These are phyloP conservation scores for Spodoptera frugiperda DNA, from an alignment of 1,140 invertebrate genomes.

Conservation along the genomic window DNA sequence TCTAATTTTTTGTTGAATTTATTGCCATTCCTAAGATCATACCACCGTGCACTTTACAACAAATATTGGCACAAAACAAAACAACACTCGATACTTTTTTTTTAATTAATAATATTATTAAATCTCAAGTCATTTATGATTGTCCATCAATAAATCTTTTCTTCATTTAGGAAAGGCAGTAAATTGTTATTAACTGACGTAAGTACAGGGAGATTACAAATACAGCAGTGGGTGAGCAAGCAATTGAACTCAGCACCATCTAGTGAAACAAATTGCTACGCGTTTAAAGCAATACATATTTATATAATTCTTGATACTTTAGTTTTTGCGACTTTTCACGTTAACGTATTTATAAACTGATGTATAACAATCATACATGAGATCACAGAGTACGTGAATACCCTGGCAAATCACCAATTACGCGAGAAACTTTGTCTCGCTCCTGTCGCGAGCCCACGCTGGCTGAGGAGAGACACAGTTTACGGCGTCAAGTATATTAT, in stretches of 20 bases:
- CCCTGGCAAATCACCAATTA: slow-evolving; percentile 77
- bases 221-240: not conserved
- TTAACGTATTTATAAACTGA: slow-evolving; percentile 63
- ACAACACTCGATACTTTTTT: slow-evolving; percentile 51
- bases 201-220: not conserved
- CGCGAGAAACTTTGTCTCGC: slow-evolving; percentile 60
- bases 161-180: slow-evolving; percentile 27
- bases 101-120: slow-evolving; percentile 12
- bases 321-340: slow-evolving; percentile 68
- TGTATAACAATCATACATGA: slow-evolving; percentile 80
- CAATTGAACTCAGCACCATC: slow-evolving; percentile 32
- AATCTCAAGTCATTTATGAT: slow-evolving; percentile 10
- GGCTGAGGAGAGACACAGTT: slow-evolving; percentile 44
- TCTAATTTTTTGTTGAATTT: slow-evolving; percentile 31
- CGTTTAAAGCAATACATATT: slow-evolving; percentile 22
- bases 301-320: slow-evolving; percentile 41
- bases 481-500: slow-evolving; percentile 35
- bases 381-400: slow-evolving; percentile 81
- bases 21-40: slow-evolving; percentile 50
- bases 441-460: slow-evolving; percentile 23
- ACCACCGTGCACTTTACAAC: slow-evolving; percentile 42
- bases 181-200: not conserved
- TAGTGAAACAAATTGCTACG: slow-evolving; percentile 31
- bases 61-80: slow-evolving; percentile 64
- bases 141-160: not conserved